Evolutionary conservation across 2,113 vertebrate genomes (phyloP).

Genomic region (Rhagologus leucostigma): DNA sequence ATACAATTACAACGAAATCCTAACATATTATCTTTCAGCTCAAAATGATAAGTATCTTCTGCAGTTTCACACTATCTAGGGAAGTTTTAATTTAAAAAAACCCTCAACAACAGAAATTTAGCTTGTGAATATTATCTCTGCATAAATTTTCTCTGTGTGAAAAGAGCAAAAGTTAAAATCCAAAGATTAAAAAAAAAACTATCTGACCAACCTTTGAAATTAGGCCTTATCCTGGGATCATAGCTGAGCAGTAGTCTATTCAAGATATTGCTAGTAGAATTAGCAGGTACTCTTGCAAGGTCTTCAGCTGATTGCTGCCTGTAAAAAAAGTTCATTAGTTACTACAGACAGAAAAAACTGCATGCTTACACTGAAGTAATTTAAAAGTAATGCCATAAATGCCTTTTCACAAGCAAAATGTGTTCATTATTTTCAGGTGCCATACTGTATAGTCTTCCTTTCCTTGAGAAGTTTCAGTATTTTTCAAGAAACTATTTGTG

Average conservation of each 20-base stretch:
- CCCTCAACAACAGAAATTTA: background rate
- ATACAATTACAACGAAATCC: background rate
- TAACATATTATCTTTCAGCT: background rate
- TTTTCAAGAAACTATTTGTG: background rate
- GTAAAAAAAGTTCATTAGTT: conserved; percentile 10
- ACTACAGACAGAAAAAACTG: background rate
- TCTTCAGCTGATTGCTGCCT: conserved; percentile 94
- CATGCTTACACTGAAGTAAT: background rate
- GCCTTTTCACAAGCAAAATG: background rate
- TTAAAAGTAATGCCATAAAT: background rate
- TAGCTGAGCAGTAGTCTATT: conserved; percentile 92
- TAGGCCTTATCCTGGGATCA: conserved; percentile 95
- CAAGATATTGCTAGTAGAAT: conserved; percentile 96
- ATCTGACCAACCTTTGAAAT: conserved; percentile 91
- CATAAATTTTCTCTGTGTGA: background rate
- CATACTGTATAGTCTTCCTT: background rate
- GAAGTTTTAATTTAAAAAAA: background rate
- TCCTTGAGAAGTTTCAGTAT: background rate
- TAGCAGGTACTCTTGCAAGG: conserved; percentile 89
- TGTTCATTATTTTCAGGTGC: background rate
- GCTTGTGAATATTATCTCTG: background rate
- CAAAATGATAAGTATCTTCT: background rate
- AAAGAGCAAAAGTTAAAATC: background rate
- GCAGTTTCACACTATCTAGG: background rate
- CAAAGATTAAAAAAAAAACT: background rate